Evolutionary conservation across 2,888 invertebrate species (phyloP).

Genomic region (Watsonalla binaria): DNA sequence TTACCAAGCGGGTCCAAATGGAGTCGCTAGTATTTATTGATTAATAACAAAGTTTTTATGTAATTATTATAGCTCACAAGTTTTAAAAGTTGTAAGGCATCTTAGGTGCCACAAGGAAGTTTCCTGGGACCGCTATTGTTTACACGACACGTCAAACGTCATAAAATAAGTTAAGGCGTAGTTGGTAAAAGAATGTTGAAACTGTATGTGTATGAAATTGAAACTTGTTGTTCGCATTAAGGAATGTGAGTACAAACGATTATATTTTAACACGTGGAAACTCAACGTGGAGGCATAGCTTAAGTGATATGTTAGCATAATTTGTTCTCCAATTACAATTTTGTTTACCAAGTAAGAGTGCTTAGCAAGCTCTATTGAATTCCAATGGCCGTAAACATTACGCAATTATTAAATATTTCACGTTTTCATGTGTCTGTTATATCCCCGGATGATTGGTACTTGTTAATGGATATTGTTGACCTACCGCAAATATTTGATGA

Average conservation of each 20-base stretch:
- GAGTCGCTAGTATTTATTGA: too few relatives aligned
- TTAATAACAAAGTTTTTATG: too few relatives aligned
- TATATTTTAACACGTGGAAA: constrained; percentile 30
- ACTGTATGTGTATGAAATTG: constrained; percentile 38
- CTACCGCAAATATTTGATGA: too few relatives aligned
- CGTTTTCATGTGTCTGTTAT: neutral
- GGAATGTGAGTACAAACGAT: constrained; percentile 17
- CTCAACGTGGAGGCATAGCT: constrained; percentile 26
- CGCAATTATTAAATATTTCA: neutral
- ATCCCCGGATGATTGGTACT: neutral
- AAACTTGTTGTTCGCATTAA: constrained; percentile 37
- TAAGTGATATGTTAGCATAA: neutral
- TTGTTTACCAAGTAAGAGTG: constrained; percentile 9
- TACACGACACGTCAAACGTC: constrained; percentile 15
- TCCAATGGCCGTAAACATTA: neutral
- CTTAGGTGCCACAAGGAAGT: constrained; percentile 48
- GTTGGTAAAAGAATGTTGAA: constrained; percentile 22
- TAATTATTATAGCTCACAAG: too few relatives aligned
- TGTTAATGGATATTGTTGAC: neutral
- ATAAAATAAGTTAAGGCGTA: constrained; percentile 23
- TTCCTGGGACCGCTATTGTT: constrained; percentile 45
- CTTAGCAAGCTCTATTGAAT: neutral
- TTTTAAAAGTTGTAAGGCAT: too few relatives aligned
- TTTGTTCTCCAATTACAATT: constrained; percentile 3
- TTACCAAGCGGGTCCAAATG: too few relatives aligned